Base-by-base conservation (phyloP, 1,140 invertebrate genomes). In the Druon quercuslanigerum region DNA sequence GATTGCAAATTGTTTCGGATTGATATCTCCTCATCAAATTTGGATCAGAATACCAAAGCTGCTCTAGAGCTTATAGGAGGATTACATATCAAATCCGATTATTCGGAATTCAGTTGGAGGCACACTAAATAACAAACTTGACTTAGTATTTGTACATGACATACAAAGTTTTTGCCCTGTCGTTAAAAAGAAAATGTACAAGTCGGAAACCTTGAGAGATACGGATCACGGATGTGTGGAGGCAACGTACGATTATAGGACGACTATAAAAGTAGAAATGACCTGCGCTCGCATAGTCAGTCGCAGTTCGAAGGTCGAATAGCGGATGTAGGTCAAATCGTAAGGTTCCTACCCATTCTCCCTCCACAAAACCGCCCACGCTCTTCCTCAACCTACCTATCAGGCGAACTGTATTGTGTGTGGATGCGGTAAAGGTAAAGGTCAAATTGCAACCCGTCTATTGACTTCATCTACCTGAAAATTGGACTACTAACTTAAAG, bases 361-460 rank as follows among this genome's bases (percentile, higher is more conserved):
- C 8, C 72, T 51, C 75, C 70, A 76, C 60, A 57, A 56, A 78
- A 79, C 76, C 71, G 78, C 78, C 52, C 72, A 51, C n/a, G 54
- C 51, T 70, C 72, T 76, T 66, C 71, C 57, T 14, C 77, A 20
- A 56, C 46, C n/a, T 14, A 73, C 25, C 70, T 12, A 71, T 71
- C 33, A 20, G 19, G 50, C 51, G 33, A 60, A 66, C 56, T 56
- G 54, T n/a, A 71, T 72, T 66, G 72, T 75, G 78, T 75, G 72
- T 84, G 33, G 14, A 79, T 78, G 84, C 83, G 80, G 84, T 78
- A 86, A 85, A 86, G 84, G 85, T 86, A 86, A 86, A 86, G 85
- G 85, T 86, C 85, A 84, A 76, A 77, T 79, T 73, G 83, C 74
- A 51, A n/a, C 6, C 71, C 3, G 51, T 40, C 4, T 60, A 33